phyloP scores from a whole-genome alignment of 2,888 invertebrate species.

The Polyommatus iphigenia region DNA sequence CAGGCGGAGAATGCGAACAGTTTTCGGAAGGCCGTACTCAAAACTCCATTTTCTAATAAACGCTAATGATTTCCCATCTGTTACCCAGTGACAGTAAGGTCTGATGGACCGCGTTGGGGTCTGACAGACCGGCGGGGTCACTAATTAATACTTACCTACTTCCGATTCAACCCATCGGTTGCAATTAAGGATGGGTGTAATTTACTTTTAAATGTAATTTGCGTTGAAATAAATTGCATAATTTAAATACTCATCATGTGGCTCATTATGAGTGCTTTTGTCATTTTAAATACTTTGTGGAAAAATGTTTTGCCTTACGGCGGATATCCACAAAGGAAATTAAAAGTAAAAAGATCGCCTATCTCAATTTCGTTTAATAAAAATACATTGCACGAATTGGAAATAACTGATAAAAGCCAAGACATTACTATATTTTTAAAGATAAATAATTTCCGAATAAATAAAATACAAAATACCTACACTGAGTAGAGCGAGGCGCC shows the following conservation, averaged over 20 bases:
- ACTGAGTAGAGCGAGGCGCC: no score
- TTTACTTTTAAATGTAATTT: conserved; percentile 25
- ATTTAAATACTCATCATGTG: conserved; percentile 14
- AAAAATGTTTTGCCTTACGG: conserved; percentile 5
- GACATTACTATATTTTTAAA: no score
- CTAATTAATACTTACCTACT: conserved; percentile 28
- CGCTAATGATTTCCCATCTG: conserved; percentile 29
- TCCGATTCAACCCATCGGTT: conserved; percentile 19
- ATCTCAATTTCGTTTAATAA: background rate
- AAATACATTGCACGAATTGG: background rate
- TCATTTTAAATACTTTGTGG: conserved; percentile 13
- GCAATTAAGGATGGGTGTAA: conserved; percentile 25
- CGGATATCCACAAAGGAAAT: background rate
- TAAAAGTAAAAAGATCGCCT: background rate
- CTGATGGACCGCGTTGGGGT: conserved; percentile 1
- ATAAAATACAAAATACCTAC: no score
- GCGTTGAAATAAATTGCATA: conserved; percentile 1
- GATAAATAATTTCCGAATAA: no score
- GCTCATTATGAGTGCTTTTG: conserved; percentile 15
- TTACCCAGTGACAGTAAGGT: conserved; percentile 25
- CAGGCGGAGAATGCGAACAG: background rate
- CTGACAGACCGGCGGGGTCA: conserved; percentile 16
- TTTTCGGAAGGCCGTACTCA: conserved; percentile 28
- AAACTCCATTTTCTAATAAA: conserved; percentile 27
- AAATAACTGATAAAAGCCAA: background rate